Percentiles rank a stretch among this genome's conserved stretches.
Evolutionary conservation across 2,888 invertebrate species (phyloP).

Genomic region (Microchrysa polita): DNA sequence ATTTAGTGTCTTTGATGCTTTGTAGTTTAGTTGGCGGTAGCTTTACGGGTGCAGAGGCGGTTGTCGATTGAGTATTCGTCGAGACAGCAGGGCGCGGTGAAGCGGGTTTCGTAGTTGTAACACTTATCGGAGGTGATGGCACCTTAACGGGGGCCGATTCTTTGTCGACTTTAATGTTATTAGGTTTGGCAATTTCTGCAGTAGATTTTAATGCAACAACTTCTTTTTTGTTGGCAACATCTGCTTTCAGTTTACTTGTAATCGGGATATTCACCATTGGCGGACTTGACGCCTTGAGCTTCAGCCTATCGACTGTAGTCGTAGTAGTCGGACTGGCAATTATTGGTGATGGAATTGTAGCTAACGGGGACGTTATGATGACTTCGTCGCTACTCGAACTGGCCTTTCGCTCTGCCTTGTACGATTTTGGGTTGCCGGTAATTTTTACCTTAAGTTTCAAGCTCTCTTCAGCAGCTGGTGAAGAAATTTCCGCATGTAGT

Average conservation of each 20-base stretch:
- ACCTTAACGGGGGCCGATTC: constrained; percentile 19
- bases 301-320: not conserved
- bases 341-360: not conserved
- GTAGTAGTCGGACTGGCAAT: not conserved
- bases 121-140: not conserved
- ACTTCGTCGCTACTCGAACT: constrained; percentile 51
- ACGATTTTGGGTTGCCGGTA: constrained; percentile 58
- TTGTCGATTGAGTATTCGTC: not conserved
- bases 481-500: constrained; percentile 68
- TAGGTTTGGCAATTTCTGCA: not conserved
- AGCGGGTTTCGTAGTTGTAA: constrained; percentile 28
- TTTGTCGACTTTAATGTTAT: constrained; percentile 37
- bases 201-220: not conserved
- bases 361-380: constrained; percentile 34
- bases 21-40: constrained; percentile 52
- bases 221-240: not conserved
- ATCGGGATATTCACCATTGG: constrained; percentile 52
- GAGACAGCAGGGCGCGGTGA: constrained; percentile 30
- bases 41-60: not conserved
- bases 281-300: constrained; percentile 16
- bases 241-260: constrained; percentile 51
- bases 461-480: constrained; percentile 64
- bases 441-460: constrained; percentile 69
- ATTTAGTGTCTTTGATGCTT: constrained; percentile 54
- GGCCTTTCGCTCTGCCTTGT: constrained; percentile 54